Evolutionary conservation across 1,140 invertebrate species (phyloP), one percentile per base, ranked within the genome.

Genomic region (Platorchestia sp.): DNA sequence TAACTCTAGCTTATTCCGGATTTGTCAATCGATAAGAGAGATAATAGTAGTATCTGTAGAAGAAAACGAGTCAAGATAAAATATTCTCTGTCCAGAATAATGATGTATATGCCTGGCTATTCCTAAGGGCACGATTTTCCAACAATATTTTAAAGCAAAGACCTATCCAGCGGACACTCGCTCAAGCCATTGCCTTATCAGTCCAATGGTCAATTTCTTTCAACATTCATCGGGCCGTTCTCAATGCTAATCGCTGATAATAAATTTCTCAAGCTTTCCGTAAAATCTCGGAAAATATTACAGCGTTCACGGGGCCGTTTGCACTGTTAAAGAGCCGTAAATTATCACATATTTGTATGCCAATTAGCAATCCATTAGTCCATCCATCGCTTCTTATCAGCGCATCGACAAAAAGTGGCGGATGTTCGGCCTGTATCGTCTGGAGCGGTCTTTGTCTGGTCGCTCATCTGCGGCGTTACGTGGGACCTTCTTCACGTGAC

Each of bases 311-410:
- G 91, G 45, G 44, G 44, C 91, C 91, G 91, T 93, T 93, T 93
- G 91, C 91, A 93, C 91, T 93, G 91, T 93, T 93, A 93, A 93
- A 93, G 43, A 93, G 43, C 91, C 91, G 91, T 93, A 93, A 93
- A 93, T 93, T 93, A 93, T 93, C 91, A 93, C 91, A 93, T 93
- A 93, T 93, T 93, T 93, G 91, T 93, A 93, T 47, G 91, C 91
- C 91, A 93, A 93, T 93, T 93, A 93, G 91, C 91, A 93, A 93
- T 93, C 91, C 91, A 93, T 93, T 93, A 93, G 91, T 93, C 91
- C 91, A 93, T 93, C 91, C 91, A 93, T 93, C 91, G 91, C 91
- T 93, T 93, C 91, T 93, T 93, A 93, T 93, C 91, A 93, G 91
- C 45, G 91, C 91, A 93, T 93, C 91, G 91, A 93, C 91, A 93